Evolutionary conservation across 2,888 invertebrate species (phyloP), one percentile per base, ranked within the genome.

Genomic region (Drosophila maculinotata): DNA sequence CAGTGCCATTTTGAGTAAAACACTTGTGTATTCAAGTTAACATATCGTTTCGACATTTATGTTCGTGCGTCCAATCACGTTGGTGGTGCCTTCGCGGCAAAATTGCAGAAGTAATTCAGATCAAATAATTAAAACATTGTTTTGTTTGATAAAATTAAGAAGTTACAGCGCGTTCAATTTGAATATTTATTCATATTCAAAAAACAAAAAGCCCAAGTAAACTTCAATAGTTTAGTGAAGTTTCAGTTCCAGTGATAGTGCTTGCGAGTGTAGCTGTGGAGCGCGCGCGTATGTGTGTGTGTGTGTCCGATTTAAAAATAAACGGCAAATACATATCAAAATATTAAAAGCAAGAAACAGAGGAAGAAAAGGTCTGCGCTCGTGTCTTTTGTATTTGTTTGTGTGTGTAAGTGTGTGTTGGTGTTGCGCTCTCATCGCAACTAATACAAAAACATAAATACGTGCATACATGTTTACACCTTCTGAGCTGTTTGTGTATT

Each of bases 281-380:
- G 30, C 39, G 30, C 33, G 30, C 38, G 31, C 20, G 17, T 35
- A 10, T 47, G 31, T 35, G 39, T 48, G 59, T 52, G 72, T 69
- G 66, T 60, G 68, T 75, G 65, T 59, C 49, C 65, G 79, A 69
- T 87, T 88, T 87, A 88, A 88, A 87, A 87, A 87, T 87, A 87
- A 78, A 79, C 85, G 59, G 72, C 77, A 75, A 86, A 81, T 83
- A 82, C 82, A 85, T 85, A 82, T 76, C 54, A 85, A 76, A 81
- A 79, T 72, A 86, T 77, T 74, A 71, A 77, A 79, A 69, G 76
- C 74, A 66, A 69, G 71, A 75, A 59, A 59, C 72, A 70, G 53
- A 23, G 17, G 57, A 41, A 31, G 36, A 64, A 69, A 51, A 64
- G 49, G 58, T 63, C 44, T 41, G 58, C 56, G 42, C 39, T 56